A percentile compares a stretch with the other conserved stretches of the same genome.
Conservation (phyloP, 1,140 invertebrate species). For the Asobara japonica region DNA sequence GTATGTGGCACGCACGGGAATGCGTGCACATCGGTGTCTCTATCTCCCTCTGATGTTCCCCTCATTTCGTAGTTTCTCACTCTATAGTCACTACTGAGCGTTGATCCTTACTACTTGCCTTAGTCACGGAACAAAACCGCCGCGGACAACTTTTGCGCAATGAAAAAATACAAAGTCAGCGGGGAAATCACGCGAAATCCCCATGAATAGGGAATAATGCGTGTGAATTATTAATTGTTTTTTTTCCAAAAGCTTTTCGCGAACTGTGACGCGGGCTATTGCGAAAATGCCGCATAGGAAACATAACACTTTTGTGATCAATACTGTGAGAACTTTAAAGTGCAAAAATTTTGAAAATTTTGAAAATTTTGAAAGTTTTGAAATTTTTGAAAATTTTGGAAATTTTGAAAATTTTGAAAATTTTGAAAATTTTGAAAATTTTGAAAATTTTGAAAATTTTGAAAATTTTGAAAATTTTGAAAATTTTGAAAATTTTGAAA, state of each 20-base stretch:
- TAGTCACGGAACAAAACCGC: slow-evolving; percentile 17
- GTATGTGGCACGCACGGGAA: slow-evolving; percentile 39
- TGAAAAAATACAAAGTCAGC: background rate
- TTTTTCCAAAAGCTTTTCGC: no score
- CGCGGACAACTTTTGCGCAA: slow-evolving; percentile 23
- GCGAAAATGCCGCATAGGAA: slow-evolving; percentile 19
- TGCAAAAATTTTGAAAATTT: no score
- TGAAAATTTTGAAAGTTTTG: no score
- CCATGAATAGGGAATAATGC: no score
- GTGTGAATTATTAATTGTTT: no score
- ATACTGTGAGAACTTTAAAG: background rate
- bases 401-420: no score
- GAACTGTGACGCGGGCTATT: background rate
- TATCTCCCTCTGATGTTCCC: background rate
- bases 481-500: no score
- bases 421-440: no score
- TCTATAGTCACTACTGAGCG: slow-evolving; percentile 10
- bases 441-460: no score
- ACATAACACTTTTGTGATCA: slow-evolving; percentile 1
- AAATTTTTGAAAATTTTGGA: no score
- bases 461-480: no score
- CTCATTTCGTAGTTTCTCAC: background rate
- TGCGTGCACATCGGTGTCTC: slow-evolving; percentile 29
- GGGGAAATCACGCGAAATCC: no score
- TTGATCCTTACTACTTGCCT: slow-evolving; percentile 14